A percentile compares a stretch with the other conserved stretches of the same genome.
Evolutionary conservation across 2,113 vertebrate species (phyloP).

Genomic region (Penelope pileata): DNA sequence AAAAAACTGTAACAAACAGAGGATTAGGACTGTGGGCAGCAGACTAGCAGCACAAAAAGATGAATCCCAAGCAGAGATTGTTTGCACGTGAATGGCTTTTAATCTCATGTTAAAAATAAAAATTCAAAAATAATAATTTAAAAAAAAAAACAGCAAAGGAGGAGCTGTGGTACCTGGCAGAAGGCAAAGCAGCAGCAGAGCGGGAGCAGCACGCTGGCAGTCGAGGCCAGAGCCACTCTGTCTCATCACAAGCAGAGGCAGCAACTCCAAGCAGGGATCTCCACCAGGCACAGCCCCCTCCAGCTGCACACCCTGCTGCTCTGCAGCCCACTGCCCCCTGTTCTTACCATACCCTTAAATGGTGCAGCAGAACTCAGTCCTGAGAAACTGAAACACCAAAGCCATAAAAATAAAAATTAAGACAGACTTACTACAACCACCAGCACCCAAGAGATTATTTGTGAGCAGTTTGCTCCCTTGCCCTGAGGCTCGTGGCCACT

Average conservation of each 20-base stretch:
- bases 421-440: background rate
- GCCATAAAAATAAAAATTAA: background rate
- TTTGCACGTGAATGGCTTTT: background rate
- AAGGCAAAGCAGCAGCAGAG: background rate
- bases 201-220: background rate
- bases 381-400: background rate
- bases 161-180: background rate
- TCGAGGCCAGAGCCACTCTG: background rate
- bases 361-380: background rate
- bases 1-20: background rate
- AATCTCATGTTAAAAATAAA: background rate
- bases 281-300: background rate
- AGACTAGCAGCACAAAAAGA: background rate
- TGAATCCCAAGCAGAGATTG: background rate
- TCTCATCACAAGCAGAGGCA: accelerated
- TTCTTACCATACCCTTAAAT: background rate
- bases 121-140: background rate
- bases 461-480: background rate
- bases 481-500: background rate
- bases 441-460: too few species aligned
- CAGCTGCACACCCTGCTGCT: background rate
- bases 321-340: background rate
- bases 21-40: background rate
- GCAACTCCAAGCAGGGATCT: background rate
- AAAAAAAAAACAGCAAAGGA: background rate